Evolutionary conservation across 2,113 vertebrate species (phyloP).

Genomic region (Odobenus rosmarus): DNA sequence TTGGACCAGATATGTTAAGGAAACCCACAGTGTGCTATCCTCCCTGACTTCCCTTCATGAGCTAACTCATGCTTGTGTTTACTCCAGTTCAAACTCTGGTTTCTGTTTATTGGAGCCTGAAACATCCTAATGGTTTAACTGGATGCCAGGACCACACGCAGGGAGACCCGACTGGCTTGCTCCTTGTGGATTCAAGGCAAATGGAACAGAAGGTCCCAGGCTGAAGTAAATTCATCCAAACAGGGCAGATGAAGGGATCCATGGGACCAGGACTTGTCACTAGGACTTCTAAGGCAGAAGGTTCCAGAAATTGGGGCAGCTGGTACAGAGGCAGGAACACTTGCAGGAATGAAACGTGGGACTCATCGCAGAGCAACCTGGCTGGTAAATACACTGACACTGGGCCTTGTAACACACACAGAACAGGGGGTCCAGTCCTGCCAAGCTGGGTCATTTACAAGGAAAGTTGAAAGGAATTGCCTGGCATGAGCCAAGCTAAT

Average conservation of each 20-base stretch:
- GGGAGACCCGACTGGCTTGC: background rate
- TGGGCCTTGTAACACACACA: background rate
- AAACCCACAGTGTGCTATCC: background rate
- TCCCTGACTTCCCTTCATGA: background rate
- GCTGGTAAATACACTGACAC: background rate
- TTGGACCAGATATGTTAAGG: background rate
- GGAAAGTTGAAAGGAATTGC: background rate
- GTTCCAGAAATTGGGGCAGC: background rate
- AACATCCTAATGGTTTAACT: background rate
- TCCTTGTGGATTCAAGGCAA: background rate
- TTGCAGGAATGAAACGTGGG: background rate
- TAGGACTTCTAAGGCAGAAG: background rate
- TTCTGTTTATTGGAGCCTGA: background rate
- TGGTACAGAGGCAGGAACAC: background rate
- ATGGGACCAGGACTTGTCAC: background rate
- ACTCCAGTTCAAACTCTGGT: background rate
- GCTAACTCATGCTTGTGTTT: background rate
- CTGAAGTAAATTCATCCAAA: background rate
- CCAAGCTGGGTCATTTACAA: background rate
- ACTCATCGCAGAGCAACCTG: background rate
- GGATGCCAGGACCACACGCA: background rate
- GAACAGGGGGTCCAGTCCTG: background rate
- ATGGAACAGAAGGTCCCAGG: background rate
- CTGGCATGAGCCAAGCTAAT: background rate
- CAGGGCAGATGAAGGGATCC: background rate